Conservation (phyloP, 2,888 invertebrate genomes). For the Euplagia quadripunctaria region DNA sequence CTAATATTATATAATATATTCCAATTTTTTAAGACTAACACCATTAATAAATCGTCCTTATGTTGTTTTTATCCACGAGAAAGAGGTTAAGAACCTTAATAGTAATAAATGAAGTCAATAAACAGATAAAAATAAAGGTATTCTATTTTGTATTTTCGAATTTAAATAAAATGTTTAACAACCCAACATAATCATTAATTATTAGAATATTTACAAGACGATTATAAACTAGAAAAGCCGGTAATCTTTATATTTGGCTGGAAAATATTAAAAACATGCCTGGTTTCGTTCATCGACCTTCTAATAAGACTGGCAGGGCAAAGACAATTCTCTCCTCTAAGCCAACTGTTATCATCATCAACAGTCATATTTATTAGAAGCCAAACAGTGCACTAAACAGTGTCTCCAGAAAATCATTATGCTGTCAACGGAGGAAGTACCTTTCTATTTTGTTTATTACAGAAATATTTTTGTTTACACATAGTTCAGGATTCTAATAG, state of each 20-base stretch:
- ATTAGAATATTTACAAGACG: neutral
- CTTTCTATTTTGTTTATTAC: too few species aligned
- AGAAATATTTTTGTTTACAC: too few species aligned
- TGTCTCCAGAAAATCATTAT: too few species aligned
- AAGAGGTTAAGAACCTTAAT: neutral
- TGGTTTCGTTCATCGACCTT: neutral
- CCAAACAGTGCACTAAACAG: too few species aligned
- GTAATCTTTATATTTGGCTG: neutral
- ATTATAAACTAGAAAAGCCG: neutral
- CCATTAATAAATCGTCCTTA: neutral
- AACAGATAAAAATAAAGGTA: neutral
- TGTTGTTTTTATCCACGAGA: neutral
- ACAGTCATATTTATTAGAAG: too few species aligned
- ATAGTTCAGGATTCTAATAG: too few species aligned
- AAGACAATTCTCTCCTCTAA: too few species aligned
- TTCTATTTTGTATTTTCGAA: neutral
- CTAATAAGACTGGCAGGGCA: too few species aligned
- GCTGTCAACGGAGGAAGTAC: too few species aligned
- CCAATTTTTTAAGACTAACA: neutral
- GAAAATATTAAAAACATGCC: neutral
- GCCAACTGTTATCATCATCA: too few species aligned
- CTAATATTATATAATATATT: too few species aligned
- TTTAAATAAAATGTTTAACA: neutral
- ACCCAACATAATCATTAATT: neutral
- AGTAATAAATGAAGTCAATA: neutral